These are phyloP conservation scores for Pseudomyrmex sp. DNA, from an alignment of 1,140 invertebrate genomes.

Conservation along the genomic window DNA sequence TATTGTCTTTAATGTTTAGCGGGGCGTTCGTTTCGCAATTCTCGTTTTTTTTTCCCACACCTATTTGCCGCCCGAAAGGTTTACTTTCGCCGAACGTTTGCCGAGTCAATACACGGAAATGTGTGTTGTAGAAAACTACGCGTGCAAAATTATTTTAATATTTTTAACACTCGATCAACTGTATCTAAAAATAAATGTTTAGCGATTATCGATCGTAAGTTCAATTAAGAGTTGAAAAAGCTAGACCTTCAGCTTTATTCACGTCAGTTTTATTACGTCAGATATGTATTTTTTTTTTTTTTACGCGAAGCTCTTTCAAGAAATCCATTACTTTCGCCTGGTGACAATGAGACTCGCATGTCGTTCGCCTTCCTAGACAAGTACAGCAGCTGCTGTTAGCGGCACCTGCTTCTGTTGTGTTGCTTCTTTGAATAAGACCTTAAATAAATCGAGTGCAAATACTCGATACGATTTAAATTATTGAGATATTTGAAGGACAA, in stretches of 20 bases:
- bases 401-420: slow-evolving; percentile 67
- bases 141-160: too few relatives aligned
- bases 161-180: not conserved
- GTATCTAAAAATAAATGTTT: not conserved
- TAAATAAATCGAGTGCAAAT: slow-evolving; percentile 24
- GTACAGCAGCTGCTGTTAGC: slow-evolving; percentile 64
- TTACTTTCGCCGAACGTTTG: too few relatives aligned
- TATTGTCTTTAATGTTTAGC: slow-evolving; percentile 47
- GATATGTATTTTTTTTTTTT: not conserved
- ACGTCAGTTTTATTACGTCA: not conserved
- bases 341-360: slow-evolving; percentile 22
- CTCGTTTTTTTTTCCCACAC: not conserved
- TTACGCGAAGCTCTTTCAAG: not conserved
- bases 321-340: not conserved
- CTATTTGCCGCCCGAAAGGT: not conserved
- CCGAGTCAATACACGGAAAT: not conserved
- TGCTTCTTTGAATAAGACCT: slow-evolving; percentile 51
- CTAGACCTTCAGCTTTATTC: too few relatives aligned
- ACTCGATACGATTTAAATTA: not conserved
- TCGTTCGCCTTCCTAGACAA: slow-evolving; percentile 59
- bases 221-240: too few relatives aligned
- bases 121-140: not conserved
- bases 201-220: too few relatives aligned
- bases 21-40: not conserved
- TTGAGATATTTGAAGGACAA: not conserved